Base-by-base conservation (phyloP, 2,888 invertebrate species). In the Drosophila peninsularis region DNA sequence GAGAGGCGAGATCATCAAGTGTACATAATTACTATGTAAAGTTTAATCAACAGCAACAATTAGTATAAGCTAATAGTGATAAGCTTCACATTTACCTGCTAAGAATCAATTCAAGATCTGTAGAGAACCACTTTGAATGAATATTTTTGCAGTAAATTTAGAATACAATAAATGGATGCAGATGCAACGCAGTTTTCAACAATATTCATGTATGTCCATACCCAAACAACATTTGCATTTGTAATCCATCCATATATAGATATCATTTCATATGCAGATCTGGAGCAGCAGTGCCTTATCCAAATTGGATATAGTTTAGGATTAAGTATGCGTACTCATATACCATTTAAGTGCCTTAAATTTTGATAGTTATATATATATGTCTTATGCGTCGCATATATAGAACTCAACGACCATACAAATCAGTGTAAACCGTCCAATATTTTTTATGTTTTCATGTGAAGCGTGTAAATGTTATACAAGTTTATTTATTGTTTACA, bases 341-440 rank as follows among this genome's bases (percentile, higher is more conserved):
- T 44, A 50, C 37, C 14, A 14, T 10, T 10, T 72, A 49, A 74
- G 62, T 74, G 67, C 75, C 58, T 62, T 56, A 14, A 36, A 44
- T 53, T 44, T 44, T 32, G 17, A 41, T 47, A 66, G 32, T 44
- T 50, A 37, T 62, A 39, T 44, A 36, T 70, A 52, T 88, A 87
- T 89, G 84, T 75, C 68, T 72, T 80, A 78, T 84, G 88, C 72
- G 83, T 84, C 89, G 70, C 89, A 89, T 84, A 84, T 77, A 62
- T 87, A 73, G 71, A 52, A 64, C 49, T 6, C 30, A 83, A 73
- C 37, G 89, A 89, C 84, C 89, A 84, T 89, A 89, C 72, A 53
- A 70, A 85, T 91, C 92, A 91, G 91, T 90, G 80, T 80, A 81
- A 90, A 89, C 91, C 91, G 91, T 91, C 91, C 91, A 91, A 86